Base-by-base conservation (phyloP, 2,888 invertebrate genomes). In the Noctua pronuba region DNA sequence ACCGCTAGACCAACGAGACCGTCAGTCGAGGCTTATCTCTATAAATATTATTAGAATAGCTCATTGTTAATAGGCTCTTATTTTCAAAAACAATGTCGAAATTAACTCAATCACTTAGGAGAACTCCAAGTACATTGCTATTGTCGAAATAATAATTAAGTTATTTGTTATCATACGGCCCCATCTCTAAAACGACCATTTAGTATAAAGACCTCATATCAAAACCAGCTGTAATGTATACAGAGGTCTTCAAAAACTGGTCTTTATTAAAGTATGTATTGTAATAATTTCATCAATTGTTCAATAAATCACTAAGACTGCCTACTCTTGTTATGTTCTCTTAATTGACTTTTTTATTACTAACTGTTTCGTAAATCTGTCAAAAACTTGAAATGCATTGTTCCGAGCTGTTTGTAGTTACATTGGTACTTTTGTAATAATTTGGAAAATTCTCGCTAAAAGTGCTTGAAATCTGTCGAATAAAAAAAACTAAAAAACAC, bases 141-240 rank as follows among this genome's bases (percentile, higher is more conserved):
- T 94, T 94, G 94, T 94, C 91, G 93, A 93, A 94, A 94, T 94
- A 92, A 91, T 92, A 95, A 94, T 95, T 95, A 95, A 92, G 93
- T 90, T 94, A 94, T 92, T 91, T 91, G 83, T 92, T 95, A 95
- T 95, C 95, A 88, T 73, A 72, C 90, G 93, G 86, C 92, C 93
- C 85, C 93, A 95, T 95, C 95, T 95, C 60, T 58, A 44, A 73
- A 77, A 77, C 73, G 79, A 87, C 92, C 90, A 91, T 49, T 83
- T 83, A 72, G 77, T 68, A 41, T 18, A 65, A 80, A 89, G 92
- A 91, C 83, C 91, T 85, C 77, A 67, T 38, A 38, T 62, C 71
- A 65, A 79, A 82, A 77, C 21, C 74, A 80, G 78, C n/a, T 31
- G 49, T 46, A 44, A 49, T 49, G 55, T 69, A 10, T n/a, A 46